These are phyloP conservation scores for Tautogolabrus adspersus DNA, from an alignment of 2,113 vertebrate genomes.

Conservation along the genomic window DNA sequence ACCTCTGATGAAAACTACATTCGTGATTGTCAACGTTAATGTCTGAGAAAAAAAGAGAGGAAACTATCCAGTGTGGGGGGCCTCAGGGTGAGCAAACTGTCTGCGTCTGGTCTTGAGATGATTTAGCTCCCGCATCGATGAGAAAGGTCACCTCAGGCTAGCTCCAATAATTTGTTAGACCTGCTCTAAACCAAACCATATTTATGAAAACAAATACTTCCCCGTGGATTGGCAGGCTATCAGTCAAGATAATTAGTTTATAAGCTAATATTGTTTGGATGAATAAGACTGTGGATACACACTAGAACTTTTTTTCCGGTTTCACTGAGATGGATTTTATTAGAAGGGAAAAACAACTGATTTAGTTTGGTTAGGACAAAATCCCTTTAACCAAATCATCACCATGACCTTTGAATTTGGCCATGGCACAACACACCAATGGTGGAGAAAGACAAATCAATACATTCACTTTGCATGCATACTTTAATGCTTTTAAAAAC, in stretches of 20 bases:
- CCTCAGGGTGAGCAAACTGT: slow-evolving; percentile 1
- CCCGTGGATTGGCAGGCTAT: slow-evolving; percentile 36
- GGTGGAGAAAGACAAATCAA: not conserved
- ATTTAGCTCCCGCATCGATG: slow-evolving; percentile 15
- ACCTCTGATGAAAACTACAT: slow-evolving; percentile 13
- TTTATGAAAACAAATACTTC: slow-evolving; percentile 60
- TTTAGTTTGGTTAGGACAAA: slow-evolving; percentile 25
- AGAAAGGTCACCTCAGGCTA: slow-evolving; percentile 33
- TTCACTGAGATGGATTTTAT: slow-evolving; percentile 17
- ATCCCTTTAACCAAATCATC: slow-evolving; percentile 35
- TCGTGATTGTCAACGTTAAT: not conserved
- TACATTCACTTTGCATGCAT: not conserved
- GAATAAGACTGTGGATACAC: slow-evolving; percentile 54
- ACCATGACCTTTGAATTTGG: slow-evolving; percentile 65
- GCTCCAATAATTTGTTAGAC: slow-evolving; percentile 14
- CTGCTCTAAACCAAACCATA: slow-evolving; percentile 33
- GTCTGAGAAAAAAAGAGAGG: not conserved
- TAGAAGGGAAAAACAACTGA: slow-evolving; percentile 13
- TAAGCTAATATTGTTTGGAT: slow-evolving; percentile 50
- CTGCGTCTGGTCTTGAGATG: slow-evolving; percentile 14
- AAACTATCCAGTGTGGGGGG: not conserved
- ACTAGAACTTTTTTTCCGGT: slow-evolving; percentile 7
- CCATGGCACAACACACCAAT: slow-evolving; percentile 42
- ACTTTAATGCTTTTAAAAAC: not conserved
- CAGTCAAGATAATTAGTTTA: slow-evolving; percentile 32